Evolutionary conservation across 2,797 vertebrate species (phyloP), one percentile per base, ranked within the genome.

Genomic region (Champsocephalus esox): DNA sequence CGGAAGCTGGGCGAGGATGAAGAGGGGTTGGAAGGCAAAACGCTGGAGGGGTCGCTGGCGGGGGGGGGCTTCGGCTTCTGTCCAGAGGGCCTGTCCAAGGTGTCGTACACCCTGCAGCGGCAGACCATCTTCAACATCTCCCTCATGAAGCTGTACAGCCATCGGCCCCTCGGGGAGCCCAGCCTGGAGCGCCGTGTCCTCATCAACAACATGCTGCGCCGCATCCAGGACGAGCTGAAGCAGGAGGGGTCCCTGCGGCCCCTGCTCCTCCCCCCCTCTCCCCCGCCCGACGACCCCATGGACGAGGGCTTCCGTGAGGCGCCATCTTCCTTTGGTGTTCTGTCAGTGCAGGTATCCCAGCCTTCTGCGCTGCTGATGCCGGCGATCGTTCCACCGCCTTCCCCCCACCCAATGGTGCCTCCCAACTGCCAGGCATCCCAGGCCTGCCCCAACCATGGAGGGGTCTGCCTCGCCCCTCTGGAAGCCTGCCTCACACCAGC

Each of bases 91-190:
- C 95, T 97, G 66, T 99, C 97, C 81, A 98, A 97, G 95, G 97
- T 98, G 91, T 99, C 98, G 16, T 99, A 99, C 96, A 99, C 97
- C 72, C 95, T 99, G 93, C 98, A 99, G 95, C 95, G 98, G 72
- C 98, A 99, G 96, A 98, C 98, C 95, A 97, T 99, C 95, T 99
- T 99, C 96, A 99, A 99, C 96, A 99, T 99, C 96, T 99, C 98
- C 84, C 95, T 99, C 92, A 98, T 99, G 98, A 99, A 99, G 93
- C 95, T 99, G 84, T 99, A 99, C 83, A 98, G 96, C 94, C 97
- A 97, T 88, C 94, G 97, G 84, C 95, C 97, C 5, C 95, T 97
- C 56, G 94, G 95, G 0, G 98, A 99, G 94, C 98, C 97, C 45
- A 96, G 97, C 89, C 93, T 99, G 92, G 97, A 98, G 89, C 97